Evolutionary conservation across 2,113 vertebrate genomes (phyloP).

Genomic region (Eolophus roseicapilla): DNA sequence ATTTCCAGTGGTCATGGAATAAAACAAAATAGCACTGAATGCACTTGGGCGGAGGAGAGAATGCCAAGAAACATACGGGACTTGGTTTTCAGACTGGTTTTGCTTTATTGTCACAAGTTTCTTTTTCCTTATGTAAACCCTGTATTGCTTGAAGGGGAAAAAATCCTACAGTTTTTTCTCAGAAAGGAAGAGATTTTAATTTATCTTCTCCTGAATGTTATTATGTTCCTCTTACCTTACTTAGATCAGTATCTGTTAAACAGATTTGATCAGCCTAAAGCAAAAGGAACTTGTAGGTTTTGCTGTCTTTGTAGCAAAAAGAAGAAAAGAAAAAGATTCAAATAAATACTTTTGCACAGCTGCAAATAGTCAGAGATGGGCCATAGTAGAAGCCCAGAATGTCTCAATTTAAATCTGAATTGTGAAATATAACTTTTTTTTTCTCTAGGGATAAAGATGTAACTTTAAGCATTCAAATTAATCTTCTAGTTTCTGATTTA

Average conservation of each 20-base stretch:
- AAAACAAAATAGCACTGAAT: not conserved
- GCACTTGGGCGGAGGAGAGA: not conserved
- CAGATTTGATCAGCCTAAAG: slow-evolving; percentile 15
- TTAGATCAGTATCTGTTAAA: slow-evolving; percentile 46
- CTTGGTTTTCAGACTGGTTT: not conserved
- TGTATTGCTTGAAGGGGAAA: not conserved
- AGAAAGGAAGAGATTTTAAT: slow-evolving; percentile 4
- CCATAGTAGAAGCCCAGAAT: not conserved
- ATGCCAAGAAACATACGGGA: not conserved
- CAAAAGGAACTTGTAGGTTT: not conserved
- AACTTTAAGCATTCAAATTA: not conserved
- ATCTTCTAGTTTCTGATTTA: not conserved
- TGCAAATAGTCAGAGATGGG: not conserved
- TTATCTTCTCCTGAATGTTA: slow-evolving; percentile 25
- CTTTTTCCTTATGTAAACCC: not conserved
- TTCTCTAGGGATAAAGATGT: not conserved
- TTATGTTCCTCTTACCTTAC: slow-evolving; percentile 11
- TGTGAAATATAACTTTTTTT: not conserved
- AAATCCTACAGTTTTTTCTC: not conserved
- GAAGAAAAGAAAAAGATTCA: not conserved
- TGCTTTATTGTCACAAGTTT: not conserved
- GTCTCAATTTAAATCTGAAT: not conserved
- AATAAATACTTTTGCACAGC: not conserved
- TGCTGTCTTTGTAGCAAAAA: not conserved
- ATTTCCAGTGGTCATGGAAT: not conserved